Base-by-base conservation (phyloP, 2,888 invertebrate species). In the Drosophila phalerata region DNA sequence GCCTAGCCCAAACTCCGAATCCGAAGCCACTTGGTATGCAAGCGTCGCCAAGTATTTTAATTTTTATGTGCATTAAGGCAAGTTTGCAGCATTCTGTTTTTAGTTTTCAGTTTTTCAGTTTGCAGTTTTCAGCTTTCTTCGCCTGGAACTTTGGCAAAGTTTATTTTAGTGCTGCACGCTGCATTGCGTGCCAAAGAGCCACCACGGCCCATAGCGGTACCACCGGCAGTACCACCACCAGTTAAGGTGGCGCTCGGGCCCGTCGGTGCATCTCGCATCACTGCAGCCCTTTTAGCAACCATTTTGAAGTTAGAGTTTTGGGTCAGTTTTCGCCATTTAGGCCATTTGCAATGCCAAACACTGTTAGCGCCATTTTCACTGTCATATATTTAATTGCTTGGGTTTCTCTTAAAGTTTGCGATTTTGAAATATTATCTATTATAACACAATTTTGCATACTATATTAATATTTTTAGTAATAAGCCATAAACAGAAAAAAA, bases 11-110 rank as follows among this genome's bases (percentile, higher is more conserved):
- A 34, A 2, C 43, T 19, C 5, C 10, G 30, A 32, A 15, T 15
- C 19, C 37, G n/a, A 17, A n/a, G n/a, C 10, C 68, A 68, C 66
- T 77, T 77, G 77, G 74, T 74, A 84, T 81, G 85, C 87, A 63
- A 66, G 69, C 83, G 61, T 61, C 70, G 79, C 71, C 68, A 79
- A 87, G 67, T 78, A 85, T 85, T 85, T 85, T 79, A 87, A 85
- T 89, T 85, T 89, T 74, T 73, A 75, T 82, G 88, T 73, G 77
- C 82, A 77, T 73, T 67, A 76, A 57, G 76, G 62, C 85, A 79
- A 80, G 71, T 78, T 74, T 73, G 64, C 61, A 43, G 65, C 53
- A 49, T 53, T 63, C 55, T 56, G 63, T 57, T 48, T 40, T 51
- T 53, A 62, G 58, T 69, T 61, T 43, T 57, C 55, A 48, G 69